These are phyloP conservation scores for Trachythela sp. DNA, from an alignment of 64 coral and sea anemone genomes.

Conservation along the genomic window DNA sequence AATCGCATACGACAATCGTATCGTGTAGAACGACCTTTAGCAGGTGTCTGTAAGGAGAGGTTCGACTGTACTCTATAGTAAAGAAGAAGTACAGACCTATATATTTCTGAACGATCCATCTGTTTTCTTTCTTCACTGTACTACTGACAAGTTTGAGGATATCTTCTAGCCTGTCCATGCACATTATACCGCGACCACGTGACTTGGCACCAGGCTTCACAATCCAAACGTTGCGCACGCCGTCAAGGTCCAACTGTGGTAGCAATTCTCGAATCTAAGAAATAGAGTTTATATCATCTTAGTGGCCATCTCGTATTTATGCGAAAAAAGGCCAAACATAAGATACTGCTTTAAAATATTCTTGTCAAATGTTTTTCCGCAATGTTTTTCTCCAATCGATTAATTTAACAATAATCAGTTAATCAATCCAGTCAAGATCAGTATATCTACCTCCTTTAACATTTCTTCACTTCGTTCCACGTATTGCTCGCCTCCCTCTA, in stretches of 20 bases:
- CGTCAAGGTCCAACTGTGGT: slow-evolving; percentile 88
- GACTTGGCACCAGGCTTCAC: slow-evolving; percentile 98
- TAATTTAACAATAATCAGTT: too few relatives aligned
- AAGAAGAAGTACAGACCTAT: slow-evolving; percentile 56
- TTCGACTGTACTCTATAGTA: too few relatives aligned
- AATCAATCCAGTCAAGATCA: neutral
- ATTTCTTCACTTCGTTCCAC: neutral
- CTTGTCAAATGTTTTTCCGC: too few relatives aligned
- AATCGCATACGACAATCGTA: too few relatives aligned
- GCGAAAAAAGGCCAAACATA: too few relatives aligned
- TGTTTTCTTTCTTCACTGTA: slow-evolving; percentile 82
- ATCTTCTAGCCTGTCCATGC: slow-evolving; percentile 83
- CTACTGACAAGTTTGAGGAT: slow-evolving; percentile 82
- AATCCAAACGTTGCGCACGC: slow-evolving; percentile 84
- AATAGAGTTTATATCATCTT: too few relatives aligned
- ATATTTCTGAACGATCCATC: slow-evolving; percentile 95
- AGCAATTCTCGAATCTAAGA: slow-evolving; percentile 64
- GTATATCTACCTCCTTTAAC: neutral
- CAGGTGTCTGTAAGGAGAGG: too few relatives aligned
- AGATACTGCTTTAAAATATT: too few relatives aligned
- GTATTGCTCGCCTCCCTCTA: neutral
- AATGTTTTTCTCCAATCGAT: too few relatives aligned
- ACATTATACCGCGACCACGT: slow-evolving; percentile 93
- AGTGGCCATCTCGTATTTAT: too few relatives aligned
- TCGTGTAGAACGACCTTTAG: too few relatives aligned